Conservation (phyloP, 2,888 invertebrate species). For the Epirrita christyi region DNA sequence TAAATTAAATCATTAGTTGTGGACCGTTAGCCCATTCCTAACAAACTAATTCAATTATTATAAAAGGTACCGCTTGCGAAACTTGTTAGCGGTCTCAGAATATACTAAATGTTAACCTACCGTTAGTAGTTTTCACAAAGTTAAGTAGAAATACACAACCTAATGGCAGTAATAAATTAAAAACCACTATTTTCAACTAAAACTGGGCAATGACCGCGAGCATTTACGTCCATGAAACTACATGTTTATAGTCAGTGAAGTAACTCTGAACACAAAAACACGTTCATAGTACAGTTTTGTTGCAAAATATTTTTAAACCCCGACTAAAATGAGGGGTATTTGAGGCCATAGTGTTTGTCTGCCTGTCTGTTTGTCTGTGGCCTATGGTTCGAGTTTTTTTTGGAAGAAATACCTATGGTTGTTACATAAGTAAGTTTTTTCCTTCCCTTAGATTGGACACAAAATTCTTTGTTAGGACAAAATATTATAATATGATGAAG, state of each 20-base stretch:
- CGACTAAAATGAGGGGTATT: too few species aligned
- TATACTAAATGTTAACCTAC: slow-evolving; percentile 10
- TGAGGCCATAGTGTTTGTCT: too few species aligned
- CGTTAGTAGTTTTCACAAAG: slow-evolving; percentile 19
- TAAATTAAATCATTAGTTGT: background rate
- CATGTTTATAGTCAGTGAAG: slow-evolving; percentile 17
- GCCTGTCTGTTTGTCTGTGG: too few species aligned
- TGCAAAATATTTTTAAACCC: too few species aligned
- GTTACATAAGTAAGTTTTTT: too few species aligned
- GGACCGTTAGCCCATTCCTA: background rate
- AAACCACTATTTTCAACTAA: slow-evolving; percentile 21
- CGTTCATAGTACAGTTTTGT: slow-evolving; percentile 8
- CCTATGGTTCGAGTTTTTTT: too few species aligned
- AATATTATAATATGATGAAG: slow-evolving; percentile 3
- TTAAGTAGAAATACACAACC: slow-evolving; percentile 21
- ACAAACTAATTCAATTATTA: background rate
- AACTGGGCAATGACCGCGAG: slow-evolving; percentile 20
- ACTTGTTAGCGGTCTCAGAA: slow-evolving; percentile 6
- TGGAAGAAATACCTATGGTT: too few species aligned
- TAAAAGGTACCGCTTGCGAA: slow-evolving; percentile 1
- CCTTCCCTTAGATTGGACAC: too few species aligned
- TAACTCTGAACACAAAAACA: slow-evolving; percentile 3
- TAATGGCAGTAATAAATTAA: slow-evolving; percentile 25
- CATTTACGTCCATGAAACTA: slow-evolving; percentile 17
- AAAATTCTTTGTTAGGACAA: background rate